Conservation (phyloP, 2,113 vertebrate species). For the Taurulus bubalis region DNA sequence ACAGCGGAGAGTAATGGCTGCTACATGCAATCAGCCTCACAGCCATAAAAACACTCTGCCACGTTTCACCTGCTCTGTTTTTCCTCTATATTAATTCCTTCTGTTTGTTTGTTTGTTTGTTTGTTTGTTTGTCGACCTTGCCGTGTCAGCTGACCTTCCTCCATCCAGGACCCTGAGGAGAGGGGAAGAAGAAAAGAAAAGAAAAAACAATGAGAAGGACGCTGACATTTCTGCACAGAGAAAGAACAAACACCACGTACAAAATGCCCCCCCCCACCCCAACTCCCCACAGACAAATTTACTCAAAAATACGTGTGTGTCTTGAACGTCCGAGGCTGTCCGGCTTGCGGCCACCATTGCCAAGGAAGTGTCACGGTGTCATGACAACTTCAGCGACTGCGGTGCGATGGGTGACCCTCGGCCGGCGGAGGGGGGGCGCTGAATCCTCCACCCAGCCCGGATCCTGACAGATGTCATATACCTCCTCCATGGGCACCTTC, state of each 20-base stretch:
- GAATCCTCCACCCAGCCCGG: conserved; percentile 73
- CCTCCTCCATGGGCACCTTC: conserved; percentile 84
- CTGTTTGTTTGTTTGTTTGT: conserved; percentile 74
- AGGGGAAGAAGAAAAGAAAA: conserved; percentile 24
- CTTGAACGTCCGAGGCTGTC: conserved; percentile 73
- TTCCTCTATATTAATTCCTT: conserved; percentile 78
- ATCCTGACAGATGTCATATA: conserved; percentile 85
- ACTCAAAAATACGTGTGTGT: conserved; percentile 73
- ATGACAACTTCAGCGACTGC: conserved; percentile 81
- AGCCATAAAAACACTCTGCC: conserved; percentile 61
- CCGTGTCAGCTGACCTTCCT: conserved; percentile 82
- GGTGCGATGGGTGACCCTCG: conserved; percentile 79
- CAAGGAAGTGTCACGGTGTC: conserved; percentile 83
- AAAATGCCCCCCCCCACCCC: conserved; percentile 39
- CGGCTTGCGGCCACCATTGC: conserved; percentile 70
- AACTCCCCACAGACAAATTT: conserved; percentile 71
- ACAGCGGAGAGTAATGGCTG: conserved; percentile 75
- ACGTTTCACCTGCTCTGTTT: conserved; percentile 76
- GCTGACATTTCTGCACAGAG: conserved; percentile 76
- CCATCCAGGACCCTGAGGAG: conserved; percentile 70
- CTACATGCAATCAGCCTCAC: conserved; percentile 71
- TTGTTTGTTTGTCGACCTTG: conserved; percentile 85
- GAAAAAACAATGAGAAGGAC: conserved; percentile 56
- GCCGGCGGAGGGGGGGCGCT: conserved; percentile 63
- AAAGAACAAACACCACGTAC: conserved; percentile 73